Evolutionary conservation across 2,113 vertebrate species (phyloP).

Genomic region (Lynx canadensis): DNA sequence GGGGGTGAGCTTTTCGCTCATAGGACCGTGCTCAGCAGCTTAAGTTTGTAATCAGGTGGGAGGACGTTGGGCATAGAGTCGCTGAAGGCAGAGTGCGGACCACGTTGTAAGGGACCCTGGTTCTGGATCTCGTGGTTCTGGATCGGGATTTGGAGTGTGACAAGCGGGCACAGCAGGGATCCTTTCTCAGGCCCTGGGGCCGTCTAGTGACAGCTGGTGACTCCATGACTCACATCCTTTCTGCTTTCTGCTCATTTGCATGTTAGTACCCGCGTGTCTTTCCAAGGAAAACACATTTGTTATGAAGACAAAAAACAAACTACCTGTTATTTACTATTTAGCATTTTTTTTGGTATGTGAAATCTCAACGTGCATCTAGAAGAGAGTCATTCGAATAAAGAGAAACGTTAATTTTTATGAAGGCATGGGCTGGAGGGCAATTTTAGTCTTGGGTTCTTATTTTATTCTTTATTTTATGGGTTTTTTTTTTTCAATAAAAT

Average conservation of each 20-base stretch:
- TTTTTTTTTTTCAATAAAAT: neutral
- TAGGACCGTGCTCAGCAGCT: conserved; percentile 61
- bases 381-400: neutral
- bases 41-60: conserved; percentile 50
- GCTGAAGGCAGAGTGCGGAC: neutral
- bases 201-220: fast-evolving
- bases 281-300: neutral
- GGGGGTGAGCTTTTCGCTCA: conserved; percentile 69
- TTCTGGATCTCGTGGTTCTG: conserved; percentile 64
- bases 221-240: neutral
- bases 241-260: neutral
- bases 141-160: conserved; percentile 74
- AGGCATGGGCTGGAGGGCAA: too few relatives aligned
- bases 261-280: neutral
- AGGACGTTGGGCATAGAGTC: fast-evolving
- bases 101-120: too few relatives aligned
- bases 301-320: neutral
- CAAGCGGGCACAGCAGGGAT: conserved; percentile 45
- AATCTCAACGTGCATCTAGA: neutral
- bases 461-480: neutral
- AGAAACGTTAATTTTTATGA: neutral
- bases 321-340: neutral
- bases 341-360: neutral
- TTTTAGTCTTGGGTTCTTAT: neutral
- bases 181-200: neutral